Percentiles rank a stretch among this genome's conserved stretches.
These are phyloP conservation scores for Brachyhypopomus gauderio DNA, from an alignment of 2,113 vertebrate genomes.

Conservation along the genomic window DNA sequence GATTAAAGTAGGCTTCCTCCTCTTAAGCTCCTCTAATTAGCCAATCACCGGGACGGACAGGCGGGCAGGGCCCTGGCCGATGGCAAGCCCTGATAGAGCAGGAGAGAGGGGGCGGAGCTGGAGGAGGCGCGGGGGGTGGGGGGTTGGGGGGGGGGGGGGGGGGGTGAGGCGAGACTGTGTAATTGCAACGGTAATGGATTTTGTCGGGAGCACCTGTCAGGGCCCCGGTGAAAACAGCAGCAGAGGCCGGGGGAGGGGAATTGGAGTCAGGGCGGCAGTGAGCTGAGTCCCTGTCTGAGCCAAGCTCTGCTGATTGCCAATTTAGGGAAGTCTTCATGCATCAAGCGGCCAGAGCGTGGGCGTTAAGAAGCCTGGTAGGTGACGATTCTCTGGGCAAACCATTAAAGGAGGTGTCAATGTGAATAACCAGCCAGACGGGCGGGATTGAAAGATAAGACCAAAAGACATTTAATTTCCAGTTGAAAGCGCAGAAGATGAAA, in stretches of 20 bases:
- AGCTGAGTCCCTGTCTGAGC: conserved; percentile 62
- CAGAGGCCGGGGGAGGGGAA: conserved; percentile 53
- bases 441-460: conserved; percentile 52
- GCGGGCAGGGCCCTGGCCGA: conserved; percentile 16
- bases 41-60: conserved; percentile 50
- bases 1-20: conserved; percentile 61
- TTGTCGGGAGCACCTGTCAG: conserved; percentile 76
- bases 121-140: conserved; percentile 40
- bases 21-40: conserved; percentile 58
- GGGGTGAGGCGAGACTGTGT: conserved; percentile 54
- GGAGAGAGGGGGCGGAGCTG: conserved; percentile 19
- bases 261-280: conserved; percentile 63
- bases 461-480: conserved; percentile 58
- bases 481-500: conserved; percentile 48
- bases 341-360: conserved; percentile 58
- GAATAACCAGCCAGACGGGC: conserved; percentile 48
- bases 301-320: conserved; percentile 75
- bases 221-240: conserved; percentile 66
- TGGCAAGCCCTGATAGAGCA: conserved; percentile 50
- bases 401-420: conserved; percentile 56
- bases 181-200: conserved; percentile 76
- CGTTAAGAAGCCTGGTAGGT: conserved; percentile 48
- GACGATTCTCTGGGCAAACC: conserved; percentile 46
- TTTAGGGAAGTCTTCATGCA: conserved; percentile 68
- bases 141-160: conserved; percentile 43